Base-by-base conservation (phyloP, 1,140 invertebrate genomes). In the Microplitis demolitor region DNA sequence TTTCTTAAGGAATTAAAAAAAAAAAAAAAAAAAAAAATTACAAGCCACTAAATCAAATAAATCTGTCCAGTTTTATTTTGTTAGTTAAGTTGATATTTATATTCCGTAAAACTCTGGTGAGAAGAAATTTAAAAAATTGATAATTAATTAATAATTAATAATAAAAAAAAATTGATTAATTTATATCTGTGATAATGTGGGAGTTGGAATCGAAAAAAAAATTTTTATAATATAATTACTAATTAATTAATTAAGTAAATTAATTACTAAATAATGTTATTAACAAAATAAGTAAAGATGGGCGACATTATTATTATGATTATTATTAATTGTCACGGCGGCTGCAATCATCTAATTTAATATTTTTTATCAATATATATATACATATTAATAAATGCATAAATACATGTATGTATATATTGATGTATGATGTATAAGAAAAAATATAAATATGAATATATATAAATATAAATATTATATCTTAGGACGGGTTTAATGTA, bases 151-250 rank as follows among this genome's bases (percentile, higher is more conserved):
- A 16, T 33, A 45, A 70, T 50, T 37, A 9, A 39, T 34, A 58
- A 69, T 51, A 60, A 53, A 56, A 53, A 83, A 84, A 82, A 86
- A 88, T 87, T 88, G 88, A 89, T 90, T 90, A 88, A 89, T 89
- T 89, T 90, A 87, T 90, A 89, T 89, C 89, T 90, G 89, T 90
- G 89, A 90, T 90, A 90, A 88, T 82, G 84, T 81, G 84, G 79
- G 77, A 78, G 78, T 79, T 75, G 16, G 53, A 66, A 11, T 9
- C 11, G 24, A 54, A 68, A 9, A 11, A 11, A 8, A 11, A 39
- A 63, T 24, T 66, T 31, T 37, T 60, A 62, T 37, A 67, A 50
- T 53, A 14, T 35, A 31, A 62, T 3, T 8, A n/a, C 16, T 24
- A 60, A 16, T 51, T 45, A 66, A 2, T 4, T 45, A 62, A 50